These are phyloP conservation scores for Sebastes melanostomus DNA, from an alignment of 2,797 vertebrate species.

Conservation along the genomic window DNA sequence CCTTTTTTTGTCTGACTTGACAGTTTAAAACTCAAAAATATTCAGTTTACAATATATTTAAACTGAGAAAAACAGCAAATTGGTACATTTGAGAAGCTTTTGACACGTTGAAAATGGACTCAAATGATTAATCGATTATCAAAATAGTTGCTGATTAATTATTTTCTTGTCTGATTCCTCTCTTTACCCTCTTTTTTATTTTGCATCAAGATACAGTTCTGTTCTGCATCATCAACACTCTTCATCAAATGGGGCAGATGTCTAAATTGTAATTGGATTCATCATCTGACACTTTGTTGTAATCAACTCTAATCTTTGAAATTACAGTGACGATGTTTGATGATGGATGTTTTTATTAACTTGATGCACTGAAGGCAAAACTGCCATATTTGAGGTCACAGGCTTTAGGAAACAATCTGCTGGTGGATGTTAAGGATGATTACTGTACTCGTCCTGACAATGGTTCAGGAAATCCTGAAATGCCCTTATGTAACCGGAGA, in stretches of 20 bases:
- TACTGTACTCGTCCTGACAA: slow-evolving; percentile 58
- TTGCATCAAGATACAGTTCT: not conserved
- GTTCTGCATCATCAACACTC: not conserved
- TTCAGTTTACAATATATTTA: not conserved
- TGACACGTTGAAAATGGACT: not conserved
- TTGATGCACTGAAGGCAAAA: not conserved
- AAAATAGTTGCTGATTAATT: not conserved
- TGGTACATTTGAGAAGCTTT: not conserved
- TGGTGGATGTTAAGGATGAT: slow-evolving; percentile 56
- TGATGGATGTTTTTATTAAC: not conserved
- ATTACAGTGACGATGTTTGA: not conserved
- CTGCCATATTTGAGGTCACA: not conserved
- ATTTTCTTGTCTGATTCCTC: not conserved
- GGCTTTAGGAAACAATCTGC: slow-evolving; percentile 56
- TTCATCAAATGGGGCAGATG: not conserved
- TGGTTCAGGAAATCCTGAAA: slow-evolving; percentile 66
- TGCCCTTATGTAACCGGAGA: slow-evolving; percentile 63
- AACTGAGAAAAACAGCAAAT: not conserved
- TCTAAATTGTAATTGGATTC: not conserved
- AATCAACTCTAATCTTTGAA: not conserved
- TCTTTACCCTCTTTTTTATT: not conserved
- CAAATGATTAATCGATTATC: not conserved
- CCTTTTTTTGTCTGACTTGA: not conserved
- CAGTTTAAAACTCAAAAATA: not conserved
- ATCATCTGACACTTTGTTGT: not conserved